Percentiles rank a stretch among this genome's conserved stretches.
Conservation (phyloP, 1,140 invertebrate genomes). For the Lepidurus couesii region DNA sequence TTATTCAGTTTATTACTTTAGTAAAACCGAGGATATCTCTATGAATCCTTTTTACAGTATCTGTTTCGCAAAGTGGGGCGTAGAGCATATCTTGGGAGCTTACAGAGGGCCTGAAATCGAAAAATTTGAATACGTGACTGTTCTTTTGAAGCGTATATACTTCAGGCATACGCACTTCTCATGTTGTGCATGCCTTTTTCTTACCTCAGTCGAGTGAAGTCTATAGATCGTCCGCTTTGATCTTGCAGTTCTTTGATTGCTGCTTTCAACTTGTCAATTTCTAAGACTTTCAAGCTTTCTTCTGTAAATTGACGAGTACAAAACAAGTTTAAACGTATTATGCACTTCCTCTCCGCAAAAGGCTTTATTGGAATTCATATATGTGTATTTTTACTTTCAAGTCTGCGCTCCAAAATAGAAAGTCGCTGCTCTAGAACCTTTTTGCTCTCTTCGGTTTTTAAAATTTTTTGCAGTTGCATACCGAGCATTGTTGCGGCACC, state of each 20-base stretch:
- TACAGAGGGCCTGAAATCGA: conserved; percentile 11
- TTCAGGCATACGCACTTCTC: not conserved
- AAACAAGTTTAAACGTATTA: not conserved
- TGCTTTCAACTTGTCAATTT: conserved; percentile 26
- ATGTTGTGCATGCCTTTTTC: not conserved
- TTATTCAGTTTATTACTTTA: not conserved
- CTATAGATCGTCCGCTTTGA: not conserved
- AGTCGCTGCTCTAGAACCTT: not conserved
- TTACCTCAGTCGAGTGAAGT: conserved; percentile 28
- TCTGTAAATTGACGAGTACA: not conserved
- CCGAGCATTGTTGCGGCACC: not conserved
- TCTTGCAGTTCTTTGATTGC: conserved; percentile 29
- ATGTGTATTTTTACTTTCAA: conserved; percentile 23
- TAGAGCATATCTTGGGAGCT: conserved; percentile 31
- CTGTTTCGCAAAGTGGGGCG: conserved; percentile 1
- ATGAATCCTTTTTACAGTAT: conserved; percentile 15
- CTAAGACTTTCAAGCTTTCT: conserved; percentile 25
- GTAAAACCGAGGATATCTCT: conserved; percentile 26
- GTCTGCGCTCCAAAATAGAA: not conserved
- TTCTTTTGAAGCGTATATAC: not conserved
- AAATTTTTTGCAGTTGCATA: conserved; percentile 15
- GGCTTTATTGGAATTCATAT: not conserved
- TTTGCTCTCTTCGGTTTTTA: conserved; percentile 27
- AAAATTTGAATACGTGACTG: not conserved
- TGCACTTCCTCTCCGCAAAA: not conserved